A percentile compares a stretch with the other conserved stretches of the same genome.
phyloP scores from a whole-genome alignment of 2,797 vertebrate genomes.

The Trachurus trachurus region DNA sequence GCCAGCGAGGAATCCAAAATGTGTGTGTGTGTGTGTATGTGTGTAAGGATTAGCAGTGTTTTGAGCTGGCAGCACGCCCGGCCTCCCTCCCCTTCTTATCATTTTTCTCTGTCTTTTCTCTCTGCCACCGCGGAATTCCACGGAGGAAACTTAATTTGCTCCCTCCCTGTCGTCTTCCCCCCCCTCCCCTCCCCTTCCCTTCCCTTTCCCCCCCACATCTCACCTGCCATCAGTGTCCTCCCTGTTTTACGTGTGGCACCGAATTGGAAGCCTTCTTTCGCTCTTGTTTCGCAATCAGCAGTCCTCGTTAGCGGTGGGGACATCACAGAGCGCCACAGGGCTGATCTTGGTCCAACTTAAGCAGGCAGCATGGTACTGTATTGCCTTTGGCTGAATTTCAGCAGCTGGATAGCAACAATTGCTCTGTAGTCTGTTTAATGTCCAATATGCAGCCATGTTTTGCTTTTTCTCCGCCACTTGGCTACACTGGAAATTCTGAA shows the following conservation, averaged over 20 bases:
- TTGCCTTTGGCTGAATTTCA: conserved; percentile 30
- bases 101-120: conserved; percentile 70
- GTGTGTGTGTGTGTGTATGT: conserved; percentile 49
- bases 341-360: conserved; percentile 28
- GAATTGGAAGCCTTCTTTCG: conserved; percentile 33
- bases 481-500: not conserved
- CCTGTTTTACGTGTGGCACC: conserved; percentile 37
- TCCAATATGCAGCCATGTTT: not conserved
- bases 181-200: not conserved
- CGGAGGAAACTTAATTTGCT: conserved; percentile 70
- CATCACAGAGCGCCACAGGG: conserved; percentile 7
- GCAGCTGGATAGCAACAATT: conserved; percentile 25
- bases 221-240: conserved; percentile 40
- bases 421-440: conserved; percentile 1
- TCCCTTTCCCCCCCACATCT: conserved; percentile 10
- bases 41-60: conserved; percentile 74
- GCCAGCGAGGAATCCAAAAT: conserved; percentile 76
- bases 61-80: conserved; percentile 78
- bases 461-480: not conserved
- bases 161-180: conserved; percentile 31
- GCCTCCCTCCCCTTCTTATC: conserved; percentile 49
- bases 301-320: conserved; percentile 19
- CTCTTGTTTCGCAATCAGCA: conserved; percentile 44
- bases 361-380: not conserved
- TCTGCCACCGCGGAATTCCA: conserved; percentile 64